Base-by-base conservation (phyloP, 2,113 vertebrate genomes). In the Garra rufa region DNA sequence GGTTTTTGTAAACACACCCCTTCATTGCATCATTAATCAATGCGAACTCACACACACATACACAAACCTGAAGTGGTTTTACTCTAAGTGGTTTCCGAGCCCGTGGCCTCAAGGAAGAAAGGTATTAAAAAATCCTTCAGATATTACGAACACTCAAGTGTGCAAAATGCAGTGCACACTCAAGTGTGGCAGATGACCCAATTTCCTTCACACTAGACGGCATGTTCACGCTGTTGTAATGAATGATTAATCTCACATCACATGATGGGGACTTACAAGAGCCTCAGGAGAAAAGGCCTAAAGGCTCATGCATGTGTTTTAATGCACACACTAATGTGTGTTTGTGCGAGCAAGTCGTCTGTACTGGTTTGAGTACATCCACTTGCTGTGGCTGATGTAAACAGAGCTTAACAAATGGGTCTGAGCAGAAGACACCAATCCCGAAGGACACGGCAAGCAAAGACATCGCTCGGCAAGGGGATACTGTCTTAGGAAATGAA, bases 181-280 rank as follows among this genome's bases (percentile, higher is more conserved):
- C 83, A 65, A 86, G 88, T 76, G 80, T 90, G 90, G 90, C 91
- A 91, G 91, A 90, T 92, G 92, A 93, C 93, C 93, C 90, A 94
- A 92, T 94, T 93, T 88, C 87, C 83, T 88, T 87, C 83, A 87
- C 63, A 79, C 89, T 86, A 91, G 91, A 91, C 88, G 87, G 89
- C 89, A 89, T 91, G 87, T 88, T 92, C 91, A 92, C 89, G 88
- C 90, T 90, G 89, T 81, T 81, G 82, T 88, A 85, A 91, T 93
- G 89, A 94, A 94, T 93, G 89, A 93, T 94, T 94, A 87, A 93
- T 93, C 85, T 92, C 83, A 88, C 91, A 86, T 88, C 91, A 93
- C 86, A 88, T 90, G 91, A 93, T 92, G 90, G 91, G 87, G 89
- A 89, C 87, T 83, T 75, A 70, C 88, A 88, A 83, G 83, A 86